Conservation (phyloP, 2,888 invertebrate genomes). For the Endotricha flammealis region DNA sequence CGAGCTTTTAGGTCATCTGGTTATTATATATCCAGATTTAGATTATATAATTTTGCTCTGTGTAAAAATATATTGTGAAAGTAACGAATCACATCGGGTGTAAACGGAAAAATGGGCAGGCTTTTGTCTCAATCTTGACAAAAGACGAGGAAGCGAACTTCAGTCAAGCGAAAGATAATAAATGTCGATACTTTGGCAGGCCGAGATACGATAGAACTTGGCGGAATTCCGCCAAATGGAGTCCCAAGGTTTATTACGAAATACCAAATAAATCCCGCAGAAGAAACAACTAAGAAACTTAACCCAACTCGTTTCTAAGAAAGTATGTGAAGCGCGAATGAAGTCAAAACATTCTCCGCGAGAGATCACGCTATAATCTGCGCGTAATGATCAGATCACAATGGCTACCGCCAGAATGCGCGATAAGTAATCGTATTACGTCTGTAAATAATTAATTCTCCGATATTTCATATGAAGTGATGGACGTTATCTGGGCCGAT, state of each 20-base stretch:
- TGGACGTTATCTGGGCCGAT: conserved; percentile 58
- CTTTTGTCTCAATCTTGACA: conserved; percentile 11
- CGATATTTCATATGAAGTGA: conserved; percentile 59
- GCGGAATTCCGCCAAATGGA: conserved; percentile 2
- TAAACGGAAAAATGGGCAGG: conserved; percentile 9
- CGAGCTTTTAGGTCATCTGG: too few relatives aligned
- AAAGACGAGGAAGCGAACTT: conserved; percentile 11
- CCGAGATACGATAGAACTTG: conserved; percentile 8
- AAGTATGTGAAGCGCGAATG: conserved; percentile 16
- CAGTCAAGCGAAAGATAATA: conserved; percentile 11
- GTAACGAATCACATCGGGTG: conserved; percentile 5
- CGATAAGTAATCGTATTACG: conserved; percentile 65
- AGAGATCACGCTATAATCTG: conserved; percentile 26
- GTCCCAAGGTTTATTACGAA: conserved; percentile 5
- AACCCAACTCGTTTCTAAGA: conserved; percentile 8
- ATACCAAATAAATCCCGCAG: conserved; percentile 7
- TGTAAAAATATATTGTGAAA: conserved; percentile 5
- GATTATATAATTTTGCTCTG: too few relatives aligned
- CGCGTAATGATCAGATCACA: conserved; percentile 44
- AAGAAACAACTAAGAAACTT: conserved; percentile 8
- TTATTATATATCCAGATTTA: too few relatives aligned
- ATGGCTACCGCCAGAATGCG: conserved; percentile 50
- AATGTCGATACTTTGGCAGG: conserved; percentile 11
- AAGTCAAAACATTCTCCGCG: conserved; percentile 24
- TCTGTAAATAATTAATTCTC: conserved; percentile 64